phyloP scores from a whole-genome alignment of 2,113 vertebrate genomes.

The Gopherus evgoodei region DNA sequence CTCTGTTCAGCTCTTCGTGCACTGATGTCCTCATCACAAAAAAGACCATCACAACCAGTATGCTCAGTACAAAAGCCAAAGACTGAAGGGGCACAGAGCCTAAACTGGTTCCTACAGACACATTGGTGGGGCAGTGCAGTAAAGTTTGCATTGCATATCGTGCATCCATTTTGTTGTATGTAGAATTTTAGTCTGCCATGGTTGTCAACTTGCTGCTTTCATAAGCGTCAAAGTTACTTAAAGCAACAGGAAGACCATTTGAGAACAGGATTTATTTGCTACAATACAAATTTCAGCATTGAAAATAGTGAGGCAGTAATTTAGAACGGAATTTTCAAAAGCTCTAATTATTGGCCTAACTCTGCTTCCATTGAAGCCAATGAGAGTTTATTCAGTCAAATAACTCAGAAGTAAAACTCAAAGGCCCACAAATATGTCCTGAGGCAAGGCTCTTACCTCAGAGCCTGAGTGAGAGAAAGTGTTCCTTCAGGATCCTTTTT shows the following conservation, averaged over 20 bases:
- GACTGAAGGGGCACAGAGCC: neutral
- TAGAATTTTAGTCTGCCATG: neutral
- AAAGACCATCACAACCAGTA: neutral
- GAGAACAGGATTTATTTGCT: neutral
- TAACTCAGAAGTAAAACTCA: no score
- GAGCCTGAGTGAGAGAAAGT: no score
- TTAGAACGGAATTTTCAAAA: slow-evolving; percentile 8
- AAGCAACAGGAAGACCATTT: neutral
- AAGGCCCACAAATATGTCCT: no score
- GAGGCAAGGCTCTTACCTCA: no score
- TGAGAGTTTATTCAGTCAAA: neutral
- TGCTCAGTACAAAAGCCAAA: neutral
- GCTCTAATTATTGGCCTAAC: neutral
- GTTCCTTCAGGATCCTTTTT: no score
- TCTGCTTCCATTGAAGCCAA: neutral
- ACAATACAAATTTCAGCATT: neutral
- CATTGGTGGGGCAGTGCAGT: neutral
- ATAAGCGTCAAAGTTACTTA: neutral
- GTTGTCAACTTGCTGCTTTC: neutral
- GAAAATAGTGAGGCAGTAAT: neutral
- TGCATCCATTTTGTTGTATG: neutral
- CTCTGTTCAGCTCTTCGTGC: neutral
- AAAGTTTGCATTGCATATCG: neutral
- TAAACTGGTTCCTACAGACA: neutral
- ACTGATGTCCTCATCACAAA: neutral